Conservation (phyloP, 1,140 invertebrate genomes). For the Leptopilina clavipes region DNA sequence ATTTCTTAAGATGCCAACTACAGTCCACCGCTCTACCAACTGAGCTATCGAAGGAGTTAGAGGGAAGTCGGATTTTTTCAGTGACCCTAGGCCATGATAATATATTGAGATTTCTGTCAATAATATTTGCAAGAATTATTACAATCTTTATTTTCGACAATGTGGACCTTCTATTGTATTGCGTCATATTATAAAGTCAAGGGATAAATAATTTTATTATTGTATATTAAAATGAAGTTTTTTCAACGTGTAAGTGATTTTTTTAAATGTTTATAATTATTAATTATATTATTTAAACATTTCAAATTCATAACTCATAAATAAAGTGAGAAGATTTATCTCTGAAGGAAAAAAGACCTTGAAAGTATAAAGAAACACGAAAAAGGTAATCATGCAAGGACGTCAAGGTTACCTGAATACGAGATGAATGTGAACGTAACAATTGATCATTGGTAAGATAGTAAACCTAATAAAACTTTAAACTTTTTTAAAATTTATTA, state of each 20-base stretch:
- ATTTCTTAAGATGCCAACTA: constrained; percentile 1
- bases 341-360: background rate
- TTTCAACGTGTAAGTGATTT: no score
- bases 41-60: constrained; percentile 84
- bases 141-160: background rate
- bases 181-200: background rate
- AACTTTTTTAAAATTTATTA: no score
- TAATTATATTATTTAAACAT: no score
- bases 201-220: background rate
- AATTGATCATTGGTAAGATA: background rate
- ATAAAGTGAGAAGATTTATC: background rate
- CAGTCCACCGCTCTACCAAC: constrained; percentile 87
- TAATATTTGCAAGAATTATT: background rate
- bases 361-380: background rate
- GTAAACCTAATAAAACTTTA: no score
- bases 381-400: background rate
- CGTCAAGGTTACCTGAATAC: background rate
- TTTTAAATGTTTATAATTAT: no score
- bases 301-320: no score
- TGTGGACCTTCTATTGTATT: background rate
- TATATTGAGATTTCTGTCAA: background rate
- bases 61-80: background rate
- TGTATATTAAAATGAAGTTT: background rate
- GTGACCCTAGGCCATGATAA: background rate
- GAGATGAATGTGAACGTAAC: background rate